Conservation (phyloP, 2,113 vertebrate genomes). For the Istiophorus platypterus region DNA sequence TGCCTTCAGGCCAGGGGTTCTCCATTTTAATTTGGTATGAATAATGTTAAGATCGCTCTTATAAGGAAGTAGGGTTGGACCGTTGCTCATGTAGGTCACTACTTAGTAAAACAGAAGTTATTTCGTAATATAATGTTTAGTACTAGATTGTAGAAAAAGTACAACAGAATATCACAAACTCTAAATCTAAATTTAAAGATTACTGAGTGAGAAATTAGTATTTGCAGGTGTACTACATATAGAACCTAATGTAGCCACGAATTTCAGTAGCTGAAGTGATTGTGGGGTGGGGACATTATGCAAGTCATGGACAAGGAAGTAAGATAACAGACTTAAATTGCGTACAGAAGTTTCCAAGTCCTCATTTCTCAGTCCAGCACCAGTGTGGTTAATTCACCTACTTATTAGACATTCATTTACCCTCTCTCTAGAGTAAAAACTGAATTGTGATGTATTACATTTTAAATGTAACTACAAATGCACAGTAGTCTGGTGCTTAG, state of each 20-base stretch:
- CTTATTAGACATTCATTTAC: not conserved
- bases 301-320: slow-evolving; percentile 18
- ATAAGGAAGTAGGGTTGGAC: slow-evolving; percentile 32
- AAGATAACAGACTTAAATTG: not conserved
- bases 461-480: too few species aligned
- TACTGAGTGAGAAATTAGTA: not conserved
- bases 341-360: accelerated
- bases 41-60: not conserved
- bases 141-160: not conserved
- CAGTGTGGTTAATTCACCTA: too few species aligned
- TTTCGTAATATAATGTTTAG: not conserved
- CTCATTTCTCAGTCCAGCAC: not conserved
- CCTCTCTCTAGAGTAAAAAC: too few species aligned
- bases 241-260: not conserved
- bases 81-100: not conserved
- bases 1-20: not conserved
- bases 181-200: not conserved
- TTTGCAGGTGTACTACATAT: not conserved
- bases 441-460: too few species aligned
- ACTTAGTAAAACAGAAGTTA: not conserved
- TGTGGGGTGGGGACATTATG: slow-evolving; percentile 29
- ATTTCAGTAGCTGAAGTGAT: not conserved
- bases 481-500: too few species aligned
- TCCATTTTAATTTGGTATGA: not conserved
- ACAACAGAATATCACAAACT: not conserved